A percentile compares a stretch with the other conserved stretches of the same genome.
Conservation (phyloP, 2,797 vertebrate species). For the Argya squamiceps region DNA sequence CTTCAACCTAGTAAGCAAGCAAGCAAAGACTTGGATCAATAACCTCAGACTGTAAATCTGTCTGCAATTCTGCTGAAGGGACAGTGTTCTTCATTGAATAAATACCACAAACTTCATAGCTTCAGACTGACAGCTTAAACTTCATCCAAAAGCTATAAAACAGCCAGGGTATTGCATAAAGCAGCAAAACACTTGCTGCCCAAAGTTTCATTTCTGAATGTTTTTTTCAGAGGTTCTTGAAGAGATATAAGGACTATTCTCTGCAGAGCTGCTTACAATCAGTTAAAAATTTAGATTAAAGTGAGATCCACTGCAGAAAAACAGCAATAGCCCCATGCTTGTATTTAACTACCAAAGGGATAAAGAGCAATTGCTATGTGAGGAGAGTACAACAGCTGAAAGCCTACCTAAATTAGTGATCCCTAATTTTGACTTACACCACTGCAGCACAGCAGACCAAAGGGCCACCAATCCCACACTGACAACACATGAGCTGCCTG, state of each 20-base stretch:
- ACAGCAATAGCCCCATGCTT: background rate
- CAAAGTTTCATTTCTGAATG: background rate
- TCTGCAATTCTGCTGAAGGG: background rate
- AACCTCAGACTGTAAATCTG: background rate
- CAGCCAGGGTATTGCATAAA: background rate
- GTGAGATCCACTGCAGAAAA: background rate
- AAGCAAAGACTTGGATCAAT: background rate
- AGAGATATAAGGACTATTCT: background rate
- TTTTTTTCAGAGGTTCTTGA: background rate
- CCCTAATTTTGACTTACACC: background rate
- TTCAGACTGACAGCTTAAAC: background rate
- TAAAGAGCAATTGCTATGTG: background rate
- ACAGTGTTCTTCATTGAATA: background rate
- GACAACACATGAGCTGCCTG: background rate
- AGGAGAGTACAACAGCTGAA: background rate
- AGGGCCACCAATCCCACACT: rapidly evolving
- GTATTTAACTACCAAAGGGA: background rate
- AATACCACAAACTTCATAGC: background rate
- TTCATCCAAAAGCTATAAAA: background rate
- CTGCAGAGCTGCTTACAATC: background rate
- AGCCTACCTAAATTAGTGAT: background rate
- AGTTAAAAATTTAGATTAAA: background rate
- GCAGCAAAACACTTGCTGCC: background rate
- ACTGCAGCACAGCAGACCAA: background rate
- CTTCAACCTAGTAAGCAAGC: background rate